These are phyloP conservation scores for Macquaria ambigua DNA, from an alignment of 2,113 vertebrate genomes.

Conservation along the genomic window DNA sequence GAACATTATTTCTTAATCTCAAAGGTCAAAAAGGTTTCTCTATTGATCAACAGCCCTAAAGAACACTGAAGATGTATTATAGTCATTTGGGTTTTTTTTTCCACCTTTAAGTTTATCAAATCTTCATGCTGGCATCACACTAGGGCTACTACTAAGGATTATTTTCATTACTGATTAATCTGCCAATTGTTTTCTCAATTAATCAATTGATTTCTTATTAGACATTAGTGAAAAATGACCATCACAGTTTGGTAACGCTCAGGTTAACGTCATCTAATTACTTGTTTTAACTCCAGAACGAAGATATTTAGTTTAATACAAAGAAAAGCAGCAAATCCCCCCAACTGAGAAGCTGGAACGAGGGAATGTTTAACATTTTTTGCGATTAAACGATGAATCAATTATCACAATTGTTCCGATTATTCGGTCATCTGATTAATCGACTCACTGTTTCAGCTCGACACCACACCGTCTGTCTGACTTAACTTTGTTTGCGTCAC, in stretches of 20 bases:
- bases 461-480: neutral
- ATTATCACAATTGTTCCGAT: neutral
- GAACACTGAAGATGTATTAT: neutral
- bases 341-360: neutral
- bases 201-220: too few relatives aligned
- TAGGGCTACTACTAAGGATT: neutral
- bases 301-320: neutral
- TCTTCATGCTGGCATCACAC: neutral
- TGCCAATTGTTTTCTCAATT: neutral
- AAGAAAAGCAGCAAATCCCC: neutral
- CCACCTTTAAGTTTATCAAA: neutral
- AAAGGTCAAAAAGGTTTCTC: too few relatives aligned
- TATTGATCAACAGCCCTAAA: neutral
- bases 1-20: neutral
- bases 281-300: neutral
- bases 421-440: neutral
- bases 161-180: neutral
- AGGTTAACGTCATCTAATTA: neutral
- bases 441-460: neutral
- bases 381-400: neutral
- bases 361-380: neutral
- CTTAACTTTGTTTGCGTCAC: neutral
- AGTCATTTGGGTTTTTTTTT: neutral
- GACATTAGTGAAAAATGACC: neutral
- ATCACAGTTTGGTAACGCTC: neutral